Evolutionary conservation across 2,113 vertebrate genomes (phyloP).

Genomic region (Pseudorhombus dupliciocellatus): DNA sequence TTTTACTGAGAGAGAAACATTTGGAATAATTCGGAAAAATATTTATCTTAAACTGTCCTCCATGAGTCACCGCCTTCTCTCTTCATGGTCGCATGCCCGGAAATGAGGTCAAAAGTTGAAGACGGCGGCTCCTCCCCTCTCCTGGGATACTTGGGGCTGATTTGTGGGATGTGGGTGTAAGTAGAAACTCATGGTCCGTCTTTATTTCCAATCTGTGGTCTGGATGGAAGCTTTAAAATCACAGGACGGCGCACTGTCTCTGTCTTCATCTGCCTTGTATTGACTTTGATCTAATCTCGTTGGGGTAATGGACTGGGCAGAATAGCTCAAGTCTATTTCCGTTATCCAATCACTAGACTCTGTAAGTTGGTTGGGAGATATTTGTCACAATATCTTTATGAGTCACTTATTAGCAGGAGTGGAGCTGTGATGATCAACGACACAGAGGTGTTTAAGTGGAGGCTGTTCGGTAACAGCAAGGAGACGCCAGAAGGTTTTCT

Average conservation of each 20-base stretch:
- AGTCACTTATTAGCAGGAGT: constrained; percentile 20
- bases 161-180: no score
- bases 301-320: constrained; percentile 48
- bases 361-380: constrained; percentile 38
- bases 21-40: no score
- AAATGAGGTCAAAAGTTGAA: no score
- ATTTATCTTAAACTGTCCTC: no score
- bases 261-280: constrained; percentile 8
- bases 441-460: background rate
- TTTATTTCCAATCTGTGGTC: background rate
- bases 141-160: no score
- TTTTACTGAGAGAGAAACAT: no score
- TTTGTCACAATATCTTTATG: constrained; percentile 23
- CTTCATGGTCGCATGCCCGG: no score
- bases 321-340: constrained; percentile 45
- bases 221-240: background rate
- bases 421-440: background rate
- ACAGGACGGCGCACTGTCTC: background rate
- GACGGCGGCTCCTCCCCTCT: no score
- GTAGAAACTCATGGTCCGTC: background rate
- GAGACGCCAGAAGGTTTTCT: background rate
- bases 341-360: constrained; percentile 35
- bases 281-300: constrained; percentile 49
- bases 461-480: background rate
- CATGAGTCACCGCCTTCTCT: no score